Conservation (phyloP, 2,113 vertebrate species). For the Vireo altiloquus region DNA sequence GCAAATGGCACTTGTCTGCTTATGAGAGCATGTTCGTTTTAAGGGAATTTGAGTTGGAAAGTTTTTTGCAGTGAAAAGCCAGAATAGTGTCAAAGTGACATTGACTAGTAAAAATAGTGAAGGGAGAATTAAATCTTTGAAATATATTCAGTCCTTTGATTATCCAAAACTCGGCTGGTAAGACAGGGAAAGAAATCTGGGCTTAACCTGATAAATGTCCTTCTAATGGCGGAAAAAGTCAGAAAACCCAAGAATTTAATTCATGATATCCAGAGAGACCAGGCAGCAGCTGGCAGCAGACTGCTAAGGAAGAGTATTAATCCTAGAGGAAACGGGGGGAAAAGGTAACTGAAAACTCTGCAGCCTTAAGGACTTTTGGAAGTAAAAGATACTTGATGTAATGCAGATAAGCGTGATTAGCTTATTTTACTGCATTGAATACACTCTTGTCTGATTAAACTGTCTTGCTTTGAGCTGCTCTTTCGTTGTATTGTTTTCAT, state of each 20-base stretch:
- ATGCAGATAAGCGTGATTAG: neutral
- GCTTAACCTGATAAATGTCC: constrained; percentile 49
- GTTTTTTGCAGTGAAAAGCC: neutral
- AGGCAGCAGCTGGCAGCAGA: neutral
- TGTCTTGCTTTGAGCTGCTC: neutral
- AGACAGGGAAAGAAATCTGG: constrained; percentile 24
- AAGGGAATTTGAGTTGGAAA: constrained; percentile 2
- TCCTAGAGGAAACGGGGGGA: neutral
- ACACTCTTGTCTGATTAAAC: neutral
- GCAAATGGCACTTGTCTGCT: neutral
- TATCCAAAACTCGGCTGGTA: constrained; percentile 41
- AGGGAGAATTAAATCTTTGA: constrained; percentile 17
- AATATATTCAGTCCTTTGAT: constrained; percentile 36
- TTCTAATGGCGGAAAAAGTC: neutral
- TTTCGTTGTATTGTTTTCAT: neutral
- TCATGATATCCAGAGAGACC: neutral
- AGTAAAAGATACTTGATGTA: neutral
- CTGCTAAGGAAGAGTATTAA: neutral
- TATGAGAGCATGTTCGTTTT: neutral
- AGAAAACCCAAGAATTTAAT: neutral
- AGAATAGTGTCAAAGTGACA: constrained; percentile 44
- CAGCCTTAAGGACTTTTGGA: neutral
- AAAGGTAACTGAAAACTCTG: neutral
- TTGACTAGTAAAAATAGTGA: constrained; percentile 26
- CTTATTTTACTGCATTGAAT: neutral